A percentile compares a stretch with the other conserved stretches of the same genome.
phyloP scores from a whole-genome alignment of 2,888 invertebrate species.

The Hydropsyche betteni region DNA sequence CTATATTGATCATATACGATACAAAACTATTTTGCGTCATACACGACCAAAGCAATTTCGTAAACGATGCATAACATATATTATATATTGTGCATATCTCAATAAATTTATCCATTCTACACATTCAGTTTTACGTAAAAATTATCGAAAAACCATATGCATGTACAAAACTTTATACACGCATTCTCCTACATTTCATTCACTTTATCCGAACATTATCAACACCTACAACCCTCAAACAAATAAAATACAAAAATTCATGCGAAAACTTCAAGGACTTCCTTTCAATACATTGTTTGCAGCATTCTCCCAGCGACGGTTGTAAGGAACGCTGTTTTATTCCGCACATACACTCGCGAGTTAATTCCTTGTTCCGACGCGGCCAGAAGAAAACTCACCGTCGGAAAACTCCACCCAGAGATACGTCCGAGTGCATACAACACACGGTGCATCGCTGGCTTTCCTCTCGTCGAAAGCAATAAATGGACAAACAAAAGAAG shows the following conservation, averaged over 20 bases:
- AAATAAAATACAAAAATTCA: not conserved
- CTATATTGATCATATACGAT: too few relatives aligned
- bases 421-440: not conserved
- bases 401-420: not conserved
- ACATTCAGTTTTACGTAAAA: too few relatives aligned
- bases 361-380: slow-evolving; percentile 1
- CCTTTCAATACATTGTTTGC: too few relatives aligned
- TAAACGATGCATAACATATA: too few relatives aligned
- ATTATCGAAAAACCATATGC: too few relatives aligned
- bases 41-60: too few relatives aligned
- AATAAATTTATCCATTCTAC: too few relatives aligned
- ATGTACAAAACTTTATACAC: too few relatives aligned
- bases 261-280: not conserved
- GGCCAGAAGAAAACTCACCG: not conserved
- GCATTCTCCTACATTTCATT: not conserved
- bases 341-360: slow-evolving; percentile 7
- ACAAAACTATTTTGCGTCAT: too few relatives aligned
- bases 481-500: slow-evolving; percentile 28
- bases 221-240: too few relatives aligned
- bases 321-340: slow-evolving; percentile 6
- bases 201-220: not conserved
- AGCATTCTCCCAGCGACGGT: not conserved
- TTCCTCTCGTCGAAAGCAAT: slow-evolving; percentile 17
- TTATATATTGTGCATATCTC: too few relatives aligned
- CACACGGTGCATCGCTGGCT: not conserved